Evolutionary conservation across 1,140 invertebrate genomes (phyloP), one percentile per base, ranked within the genome.

Genomic region (Sarcophaga peregrina): DNA sequence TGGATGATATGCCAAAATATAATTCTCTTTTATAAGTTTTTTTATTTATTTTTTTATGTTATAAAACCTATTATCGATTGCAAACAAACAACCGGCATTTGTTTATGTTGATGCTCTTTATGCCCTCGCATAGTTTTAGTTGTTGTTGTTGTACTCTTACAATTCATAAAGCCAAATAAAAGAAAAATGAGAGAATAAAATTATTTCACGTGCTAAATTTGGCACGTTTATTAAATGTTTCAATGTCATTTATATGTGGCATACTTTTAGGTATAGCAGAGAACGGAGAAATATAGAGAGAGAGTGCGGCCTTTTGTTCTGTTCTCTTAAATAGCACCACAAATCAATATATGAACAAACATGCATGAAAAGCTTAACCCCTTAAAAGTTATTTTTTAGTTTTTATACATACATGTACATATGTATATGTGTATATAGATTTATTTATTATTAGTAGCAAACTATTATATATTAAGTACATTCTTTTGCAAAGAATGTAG

Each of bases 181-280:
- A 58, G n/a, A 58, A 13, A n/a, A 58, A 58, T n/a, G n/a, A 58
- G 13, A 58, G n/a, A 58, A 13, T n/a, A 58, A 62, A 62, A 11
- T 76, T n/a, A 47, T 47, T 52, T 78, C 75, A 78, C 75, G 75
- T 78, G 75, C 75, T 78, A 11, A 3, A 25, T 52, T 78, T 78
- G 75, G 75, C 75, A 78, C 75, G 75, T 78, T 78, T 78, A 25
- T 50, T 10, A 20, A n/a, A 50, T 25, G 17, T 78, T 78, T 78
- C 75, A 78, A 78, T 78, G 75, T 47, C 75, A 78, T 25, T 50
- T 20, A 11, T 45, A 45, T 6, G 8, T 75, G 25, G 73, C 73
- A 75, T 75, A 75, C 73, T 75, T 75, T 75, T 75, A 46, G 45
- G 46, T 48, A 7, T 50, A 25, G 15, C 9, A 54, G 52, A 54